A percentile compares a stretch with the other conserved stretches of the same genome.
Conservation (phyloP, 2,888 invertebrate genomes). For the Agonopterix alstromeriana region DNA sequence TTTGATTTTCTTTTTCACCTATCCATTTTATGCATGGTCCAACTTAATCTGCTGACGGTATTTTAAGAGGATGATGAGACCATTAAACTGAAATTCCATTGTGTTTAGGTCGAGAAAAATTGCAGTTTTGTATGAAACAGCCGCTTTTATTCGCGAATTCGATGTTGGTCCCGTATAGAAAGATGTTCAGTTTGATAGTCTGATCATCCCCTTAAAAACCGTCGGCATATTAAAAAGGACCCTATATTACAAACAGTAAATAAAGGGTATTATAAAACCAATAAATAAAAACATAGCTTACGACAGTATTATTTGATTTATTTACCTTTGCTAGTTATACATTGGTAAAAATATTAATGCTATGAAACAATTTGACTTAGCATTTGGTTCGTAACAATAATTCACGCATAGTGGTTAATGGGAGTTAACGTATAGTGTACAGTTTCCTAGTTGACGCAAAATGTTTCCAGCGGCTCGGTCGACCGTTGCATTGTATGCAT, state of each 20-base stretch:
- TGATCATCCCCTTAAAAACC: too few relatives aligned
- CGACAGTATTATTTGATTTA: conserved; percentile 72
- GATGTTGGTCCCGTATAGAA: too few relatives aligned
- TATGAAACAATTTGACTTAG: conserved; percentile 73
- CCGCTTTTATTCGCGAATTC: too few relatives aligned
- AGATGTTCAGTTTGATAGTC: too few relatives aligned
- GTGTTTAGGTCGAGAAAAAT: too few relatives aligned
- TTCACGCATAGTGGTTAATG: conserved; percentile 48
- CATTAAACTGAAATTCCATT: too few relatives aligned
- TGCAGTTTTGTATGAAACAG: too few relatives aligned
- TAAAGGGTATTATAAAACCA: background rate
- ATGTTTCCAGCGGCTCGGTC: background rate
- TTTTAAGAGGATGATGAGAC: too few relatives aligned
- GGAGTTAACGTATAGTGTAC: conserved; percentile 27
- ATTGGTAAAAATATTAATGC: conserved; percentile 75
- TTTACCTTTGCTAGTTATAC: conserved; percentile 74
- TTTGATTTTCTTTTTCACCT: conserved; percentile 4
- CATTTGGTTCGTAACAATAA: conserved; percentile 66
- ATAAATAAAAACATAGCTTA: conserved; percentile 12
- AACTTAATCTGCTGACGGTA: too few relatives aligned
- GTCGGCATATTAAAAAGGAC: too few relatives aligned
- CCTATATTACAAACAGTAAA: too few relatives aligned
- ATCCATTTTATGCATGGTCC: too few relatives aligned
- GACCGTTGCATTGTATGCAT: conserved; percentile 35
- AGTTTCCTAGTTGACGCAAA: background rate